These are phyloP conservation scores for Drosophila biarmipes DNA, from an alignment of 1,140 invertebrate genomes.

Conservation along the genomic window DNA sequence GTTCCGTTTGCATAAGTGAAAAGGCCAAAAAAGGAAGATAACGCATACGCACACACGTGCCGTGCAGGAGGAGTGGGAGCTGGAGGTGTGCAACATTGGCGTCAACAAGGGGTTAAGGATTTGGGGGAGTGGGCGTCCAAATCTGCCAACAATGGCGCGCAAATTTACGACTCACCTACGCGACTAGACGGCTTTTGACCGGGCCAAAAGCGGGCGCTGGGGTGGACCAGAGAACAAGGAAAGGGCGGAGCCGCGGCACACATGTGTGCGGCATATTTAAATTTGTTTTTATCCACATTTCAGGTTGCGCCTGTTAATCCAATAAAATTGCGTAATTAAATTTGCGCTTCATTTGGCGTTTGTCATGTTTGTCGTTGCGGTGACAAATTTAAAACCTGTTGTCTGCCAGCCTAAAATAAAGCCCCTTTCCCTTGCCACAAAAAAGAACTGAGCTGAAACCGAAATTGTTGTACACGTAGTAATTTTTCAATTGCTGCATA, in stretches of 20 bases:
- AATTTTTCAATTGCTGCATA: conserved; percentile 84
- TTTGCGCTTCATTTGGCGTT: conserved; percentile 80
- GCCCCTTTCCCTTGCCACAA: conserved; percentile 20
- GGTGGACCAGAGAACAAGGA: neutral
- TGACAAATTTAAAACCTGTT: conserved; percentile 80
- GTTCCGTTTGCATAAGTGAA: conserved; percentile 80
- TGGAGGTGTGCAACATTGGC: conserved; percentile 61
- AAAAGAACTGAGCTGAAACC: conserved; percentile 19
- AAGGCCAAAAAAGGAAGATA: conserved; percentile 80
- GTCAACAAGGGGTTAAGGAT: conserved; percentile 46
- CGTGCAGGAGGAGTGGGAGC: no score
- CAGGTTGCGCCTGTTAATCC: conserved; percentile 73
- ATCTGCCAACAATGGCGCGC: conserved; percentile 68
- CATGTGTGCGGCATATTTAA: conserved; percentile 75
- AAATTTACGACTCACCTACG: conserved; percentile 81
- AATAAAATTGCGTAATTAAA: conserved; percentile 83
- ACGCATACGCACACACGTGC: conserved; percentile 10
- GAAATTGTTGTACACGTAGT: conserved; percentile 77
- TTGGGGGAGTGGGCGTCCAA: neutral
- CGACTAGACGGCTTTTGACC: conserved; percentile 61
- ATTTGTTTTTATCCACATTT: conserved; percentile 60
- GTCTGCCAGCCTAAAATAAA: conserved; percentile 23
- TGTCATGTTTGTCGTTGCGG: conserved; percentile 75
- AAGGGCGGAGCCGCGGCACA: conserved; percentile 5
- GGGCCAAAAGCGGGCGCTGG: neutral